Evolutionary conservation across 2,113 vertebrate genomes (phyloP).

Genomic region (Coregonus clupeaformis): DNA sequence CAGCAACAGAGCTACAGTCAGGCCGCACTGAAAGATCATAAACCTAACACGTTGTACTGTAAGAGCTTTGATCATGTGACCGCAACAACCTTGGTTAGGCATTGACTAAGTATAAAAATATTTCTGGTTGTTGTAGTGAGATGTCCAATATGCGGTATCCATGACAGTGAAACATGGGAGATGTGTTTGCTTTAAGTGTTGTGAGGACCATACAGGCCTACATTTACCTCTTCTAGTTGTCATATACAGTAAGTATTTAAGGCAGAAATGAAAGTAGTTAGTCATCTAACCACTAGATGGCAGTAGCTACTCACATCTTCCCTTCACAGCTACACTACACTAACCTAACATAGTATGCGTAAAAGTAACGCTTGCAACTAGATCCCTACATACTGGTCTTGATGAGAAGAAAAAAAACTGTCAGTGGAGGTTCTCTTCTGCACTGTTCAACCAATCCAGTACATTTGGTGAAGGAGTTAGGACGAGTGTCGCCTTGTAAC

Average conservation of each 20-base stretch:
- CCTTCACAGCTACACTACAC: not conserved
- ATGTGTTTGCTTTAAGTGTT: not conserved
- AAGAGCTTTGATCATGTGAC: no score
- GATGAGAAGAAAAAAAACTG: no score
- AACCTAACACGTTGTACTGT: not conserved
- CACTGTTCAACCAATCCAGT: no score
- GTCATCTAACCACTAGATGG: conserved; percentile 8
- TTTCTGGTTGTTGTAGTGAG: not conserved
- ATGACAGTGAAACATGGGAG: not conserved
- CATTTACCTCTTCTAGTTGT: no score
- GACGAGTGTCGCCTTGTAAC: no score
- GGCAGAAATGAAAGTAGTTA: not conserved
- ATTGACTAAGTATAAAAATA: not conserved
- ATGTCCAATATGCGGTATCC: not conserved
- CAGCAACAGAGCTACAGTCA: not conserved
- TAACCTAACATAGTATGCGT: no score
- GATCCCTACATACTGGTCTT: no score
- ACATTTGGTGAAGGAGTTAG: no score
- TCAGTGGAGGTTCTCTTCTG: no score
- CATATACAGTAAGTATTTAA: no score
- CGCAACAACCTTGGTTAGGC: no score
- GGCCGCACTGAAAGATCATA: not conserved
- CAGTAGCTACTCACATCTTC: not conserved
- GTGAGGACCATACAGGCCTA: not conserved
- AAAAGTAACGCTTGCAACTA: no score